Percentiles rank a stretch among this genome's conserved stretches.
These are phyloP conservation scores for Platyscapa corneri DNA, from an alignment of 1,140 invertebrate species.

Conservation along the genomic window DNA sequence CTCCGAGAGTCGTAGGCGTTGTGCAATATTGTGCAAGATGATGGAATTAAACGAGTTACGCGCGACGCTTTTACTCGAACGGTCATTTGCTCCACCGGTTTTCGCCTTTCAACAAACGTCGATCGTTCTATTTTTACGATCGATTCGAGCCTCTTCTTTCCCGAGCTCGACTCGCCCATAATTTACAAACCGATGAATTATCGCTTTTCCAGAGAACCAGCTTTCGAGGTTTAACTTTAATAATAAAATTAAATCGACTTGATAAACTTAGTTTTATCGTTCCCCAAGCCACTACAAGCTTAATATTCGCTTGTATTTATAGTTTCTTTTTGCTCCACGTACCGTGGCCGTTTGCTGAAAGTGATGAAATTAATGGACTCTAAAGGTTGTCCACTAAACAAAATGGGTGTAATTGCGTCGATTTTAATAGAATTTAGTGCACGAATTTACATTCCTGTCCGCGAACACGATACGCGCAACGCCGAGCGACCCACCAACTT, in stretches of 20 bases:
- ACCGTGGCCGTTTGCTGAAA: background rate
- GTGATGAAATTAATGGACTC: background rate
- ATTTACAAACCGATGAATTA: slow-evolving; percentile 1
- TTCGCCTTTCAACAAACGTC: background rate
- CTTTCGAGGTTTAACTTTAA: background rate
- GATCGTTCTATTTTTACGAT: slow-evolving; percentile 9
- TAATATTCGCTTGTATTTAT: background rate
- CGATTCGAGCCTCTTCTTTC: background rate
- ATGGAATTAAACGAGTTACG: background rate
- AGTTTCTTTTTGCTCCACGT: background rate
- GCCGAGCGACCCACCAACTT: background rate
- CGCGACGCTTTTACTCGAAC: background rate
- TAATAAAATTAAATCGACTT: background rate
- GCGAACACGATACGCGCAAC: background rate
- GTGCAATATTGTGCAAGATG: slow-evolving; percentile 34
- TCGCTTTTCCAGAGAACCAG: background rate
- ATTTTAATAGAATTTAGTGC: background rate
- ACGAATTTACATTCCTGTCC: background rate
- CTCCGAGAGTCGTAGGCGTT: slow-evolving; percentile 34
- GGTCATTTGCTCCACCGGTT: background rate
- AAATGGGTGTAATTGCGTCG: background rate
- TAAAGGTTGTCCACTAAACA: background rate
- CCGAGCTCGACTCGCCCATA: background rate
- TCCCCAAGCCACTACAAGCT: background rate
- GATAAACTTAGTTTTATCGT: background rate